phyloP scores from a whole-genome alignment of 2,113 vertebrate species.

The Bos javanicus region DNA sequence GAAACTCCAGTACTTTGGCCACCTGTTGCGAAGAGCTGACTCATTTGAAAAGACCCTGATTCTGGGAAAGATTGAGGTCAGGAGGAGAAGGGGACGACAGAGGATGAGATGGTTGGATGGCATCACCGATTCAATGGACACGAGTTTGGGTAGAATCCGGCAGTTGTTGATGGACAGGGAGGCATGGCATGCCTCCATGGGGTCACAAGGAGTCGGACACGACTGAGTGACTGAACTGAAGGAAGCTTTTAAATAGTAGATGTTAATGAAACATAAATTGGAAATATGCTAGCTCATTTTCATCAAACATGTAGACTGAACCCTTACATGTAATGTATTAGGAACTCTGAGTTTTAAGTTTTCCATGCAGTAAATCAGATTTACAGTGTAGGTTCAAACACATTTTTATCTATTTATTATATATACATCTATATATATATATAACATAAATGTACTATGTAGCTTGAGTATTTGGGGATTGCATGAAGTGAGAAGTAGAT shows the following conservation, averaged over 20 bases:
- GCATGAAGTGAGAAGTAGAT: not conserved
- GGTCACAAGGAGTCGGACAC: fast-evolving
- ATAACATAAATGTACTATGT: not conserved
- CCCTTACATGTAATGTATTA: not conserved
- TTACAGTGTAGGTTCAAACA: not conserved
- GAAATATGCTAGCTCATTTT: not conserved
- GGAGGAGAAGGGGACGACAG: not conserved
- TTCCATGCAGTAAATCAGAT: not conserved
- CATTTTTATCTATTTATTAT: not conserved
- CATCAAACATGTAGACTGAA: not conserved
- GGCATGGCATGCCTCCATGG: not conserved
- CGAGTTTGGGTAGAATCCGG: not conserved
- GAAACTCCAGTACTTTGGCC: not conserved
- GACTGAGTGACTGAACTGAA: not conserved
- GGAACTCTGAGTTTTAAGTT: not conserved
- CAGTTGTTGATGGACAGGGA: not conserved
- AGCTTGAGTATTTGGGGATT: not conserved
- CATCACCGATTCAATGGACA: not conserved
- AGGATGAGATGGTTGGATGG: not conserved
- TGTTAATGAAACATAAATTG: not conserved
- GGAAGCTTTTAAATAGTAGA: not conserved
- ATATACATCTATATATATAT: not conserved
- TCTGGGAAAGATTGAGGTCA: not conserved
- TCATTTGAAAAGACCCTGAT: not conserved
- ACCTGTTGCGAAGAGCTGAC: fast-evolving